Percentiles rank a stretch among this genome's conserved stretches.
phyloP scores from a whole-genome alignment of 2,888 invertebrate genomes.

The Drosophila atripex region DNA sequence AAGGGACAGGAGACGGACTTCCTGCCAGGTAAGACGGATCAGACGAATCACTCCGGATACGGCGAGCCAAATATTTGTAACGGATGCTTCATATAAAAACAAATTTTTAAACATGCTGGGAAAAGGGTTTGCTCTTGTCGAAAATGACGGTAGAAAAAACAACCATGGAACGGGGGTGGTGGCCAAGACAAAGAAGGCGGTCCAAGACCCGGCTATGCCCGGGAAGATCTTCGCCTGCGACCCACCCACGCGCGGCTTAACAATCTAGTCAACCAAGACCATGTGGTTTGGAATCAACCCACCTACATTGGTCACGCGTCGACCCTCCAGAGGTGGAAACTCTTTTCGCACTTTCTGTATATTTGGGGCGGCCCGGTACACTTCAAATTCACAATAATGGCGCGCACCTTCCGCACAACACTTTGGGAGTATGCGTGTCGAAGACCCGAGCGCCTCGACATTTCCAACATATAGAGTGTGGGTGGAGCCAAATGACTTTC shows the following conservation, averaged over 20 bases:
- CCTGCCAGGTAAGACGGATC: slow-evolving; percentile 32
- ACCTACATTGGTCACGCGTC: slow-evolving; percentile 41
- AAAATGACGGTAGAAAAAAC: slow-evolving; percentile 2
- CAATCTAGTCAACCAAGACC: slow-evolving; percentile 38
- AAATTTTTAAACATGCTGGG: slow-evolving; percentile 27
- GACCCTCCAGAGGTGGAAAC: not conserved
- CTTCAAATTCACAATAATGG: slow-evolving; percentile 59
- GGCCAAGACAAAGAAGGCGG: slow-evolving; percentile 56
- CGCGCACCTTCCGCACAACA: slow-evolving; percentile 49
- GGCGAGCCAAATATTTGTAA: slow-evolving; percentile 36
- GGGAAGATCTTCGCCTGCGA: not conserved
- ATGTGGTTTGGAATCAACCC: slow-evolving; percentile 38
- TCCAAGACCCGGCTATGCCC: slow-evolving; percentile 12
- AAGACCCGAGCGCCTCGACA: slow-evolving; percentile 35
- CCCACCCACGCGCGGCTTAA: slow-evolving; percentile 36
- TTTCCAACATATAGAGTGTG: not conserved
- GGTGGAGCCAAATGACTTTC: slow-evolving; percentile 1
- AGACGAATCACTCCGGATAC: slow-evolving; percentile 28
- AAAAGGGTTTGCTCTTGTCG: slow-evolving; percentile 41
- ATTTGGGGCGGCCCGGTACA: slow-evolving; percentile 31
- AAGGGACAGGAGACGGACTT: not conserved
- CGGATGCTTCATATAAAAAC: slow-evolving; percentile 27
- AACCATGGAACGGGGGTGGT: slow-evolving; percentile 48
- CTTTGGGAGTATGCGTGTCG: slow-evolving; percentile 63
- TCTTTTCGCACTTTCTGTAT: not conserved